Evolutionary conservation across 2,797 vertebrate species (phyloP), one percentile per base, ranked within the genome.

Genomic region (Babyrousa celebensis): DNA sequence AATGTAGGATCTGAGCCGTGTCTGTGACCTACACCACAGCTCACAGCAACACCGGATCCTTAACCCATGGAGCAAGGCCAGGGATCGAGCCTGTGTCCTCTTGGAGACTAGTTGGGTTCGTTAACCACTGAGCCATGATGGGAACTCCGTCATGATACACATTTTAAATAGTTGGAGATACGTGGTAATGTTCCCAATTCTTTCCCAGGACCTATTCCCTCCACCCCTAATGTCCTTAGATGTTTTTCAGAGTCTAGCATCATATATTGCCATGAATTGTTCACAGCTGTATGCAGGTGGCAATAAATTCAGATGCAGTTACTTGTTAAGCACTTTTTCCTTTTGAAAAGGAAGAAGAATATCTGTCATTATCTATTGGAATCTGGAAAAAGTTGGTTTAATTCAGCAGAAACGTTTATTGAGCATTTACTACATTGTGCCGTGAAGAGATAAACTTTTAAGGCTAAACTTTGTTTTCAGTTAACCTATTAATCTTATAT

Each of bases 401-500:
- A 25, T 77, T 97, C 36, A 89, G 21, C 84, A 89, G 63, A 94
- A 91, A 77, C 18, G 60, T 80, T 89, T 90, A 54, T 68, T 80
- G 72, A 89, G n/a, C 11, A 29, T n/a, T 91, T 88, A 80, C 15
- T 91, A 52, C 56, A n/a, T n/a, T 71, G 36, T 65, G 56, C 9
- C 48, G 36, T 75, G 48, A 89, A 89, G 72, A 92, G 36, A 75
- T 21, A 25, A 68, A 89, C 17, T 85, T 85, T 62, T 48, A 48
- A 48, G 43, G 43, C 43, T 48, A 48, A 48, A 48, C 17, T 85
- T 85, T 62, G 14, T 89, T 86, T 92, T 95, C n/a, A 83, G 14
- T 74, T 83, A 95, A 92, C 12, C 75, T 58, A 16, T 96, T 93
- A 74, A 94, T 89, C 36, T 91, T 79, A n/a, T 79, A 87, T 91